Evolutionary conservation across 2,888 invertebrate genomes (phyloP).

Genomic region (Yponomeuta plumbellus): DNA sequence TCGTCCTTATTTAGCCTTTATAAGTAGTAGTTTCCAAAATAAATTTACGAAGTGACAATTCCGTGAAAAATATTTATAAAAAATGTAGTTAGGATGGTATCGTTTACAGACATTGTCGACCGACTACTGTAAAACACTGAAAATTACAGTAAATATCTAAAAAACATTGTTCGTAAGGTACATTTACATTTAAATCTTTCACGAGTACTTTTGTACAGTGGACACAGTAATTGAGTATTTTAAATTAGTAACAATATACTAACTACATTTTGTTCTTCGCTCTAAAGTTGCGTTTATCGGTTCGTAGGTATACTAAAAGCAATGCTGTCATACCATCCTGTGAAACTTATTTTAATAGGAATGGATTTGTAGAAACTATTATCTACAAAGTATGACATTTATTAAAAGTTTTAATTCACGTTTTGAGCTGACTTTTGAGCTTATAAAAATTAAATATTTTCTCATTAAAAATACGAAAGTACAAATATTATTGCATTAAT

Average conservation of each 20-base stretch:
- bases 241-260: neutral
- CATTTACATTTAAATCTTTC: neutral
- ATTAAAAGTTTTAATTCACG: conserved; percentile 49
- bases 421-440: conserved; percentile 74
- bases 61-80: too few relatives aligned
- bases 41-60: too few relatives aligned
- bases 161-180: neutral
- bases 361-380: conserved; percentile 46
- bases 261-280: neutral
- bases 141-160: neutral
- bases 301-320: neutral
- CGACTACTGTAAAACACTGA: neutral
- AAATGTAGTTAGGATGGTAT: neutral
- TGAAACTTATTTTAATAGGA: conserved; percentile 56
- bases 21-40: too few relatives aligned
- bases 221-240: neutral
- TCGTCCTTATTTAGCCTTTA: too few relatives aligned
- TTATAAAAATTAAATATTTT: conserved; percentile 56
- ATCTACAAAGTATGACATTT: conserved; percentile 38
- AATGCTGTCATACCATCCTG: neutral
- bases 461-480: neutral
- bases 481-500: neutral
- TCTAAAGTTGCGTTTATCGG: neutral
- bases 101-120: neutral
- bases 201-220: neutral